Conservation (phyloP, 2,113 vertebrate genomes). For the Labrus mixtus region DNA sequence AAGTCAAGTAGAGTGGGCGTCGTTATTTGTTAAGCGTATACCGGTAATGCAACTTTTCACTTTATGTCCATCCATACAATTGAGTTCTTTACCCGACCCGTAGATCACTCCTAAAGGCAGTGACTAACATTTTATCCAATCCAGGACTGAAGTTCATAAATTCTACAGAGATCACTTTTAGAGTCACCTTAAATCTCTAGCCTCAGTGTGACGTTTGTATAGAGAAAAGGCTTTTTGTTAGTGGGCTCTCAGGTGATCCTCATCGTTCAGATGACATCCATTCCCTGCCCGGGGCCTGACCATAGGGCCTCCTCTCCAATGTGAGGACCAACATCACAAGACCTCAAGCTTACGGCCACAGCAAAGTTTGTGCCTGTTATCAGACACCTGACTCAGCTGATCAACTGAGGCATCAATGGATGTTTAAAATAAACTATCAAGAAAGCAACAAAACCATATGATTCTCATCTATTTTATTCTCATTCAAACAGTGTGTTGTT, state of each 20-base stretch:
- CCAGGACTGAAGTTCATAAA: neutral
- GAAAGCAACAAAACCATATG: too few relatives aligned
- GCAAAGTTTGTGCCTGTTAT: neutral
- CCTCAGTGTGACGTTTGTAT: constrained; percentile 2
- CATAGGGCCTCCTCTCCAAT: constrained; percentile 3
- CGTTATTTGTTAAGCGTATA: too few relatives aligned
- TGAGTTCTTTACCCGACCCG: too few relatives aligned
- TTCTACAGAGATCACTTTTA: constrained; percentile 8
- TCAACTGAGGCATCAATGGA: constrained; percentile 10
- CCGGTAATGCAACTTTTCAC: too few relatives aligned
- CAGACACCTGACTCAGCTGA: constrained; percentile 49
- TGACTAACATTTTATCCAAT: neutral
- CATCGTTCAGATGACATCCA: constrained; percentile 43
- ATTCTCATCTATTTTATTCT: too few relatives aligned
- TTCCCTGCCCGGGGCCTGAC: neutral
- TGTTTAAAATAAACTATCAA: neutral
- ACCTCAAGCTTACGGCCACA: constrained; percentile 25
- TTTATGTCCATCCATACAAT: too few relatives aligned
- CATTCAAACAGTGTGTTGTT: too few relatives aligned
- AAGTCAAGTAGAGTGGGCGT: too few relatives aligned
- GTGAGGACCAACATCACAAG: constrained; percentile 56
- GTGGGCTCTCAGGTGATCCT: constrained; percentile 56
- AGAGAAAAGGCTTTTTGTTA: constrained; percentile 55
- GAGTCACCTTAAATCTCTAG: constrained; percentile 9
- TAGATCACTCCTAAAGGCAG: neutral